Evolutionary conservation across 23 tunicate species (phyloP), one percentile per base, ranked within the genome.

Genomic region (Trididemnum miniatum): DNA sequence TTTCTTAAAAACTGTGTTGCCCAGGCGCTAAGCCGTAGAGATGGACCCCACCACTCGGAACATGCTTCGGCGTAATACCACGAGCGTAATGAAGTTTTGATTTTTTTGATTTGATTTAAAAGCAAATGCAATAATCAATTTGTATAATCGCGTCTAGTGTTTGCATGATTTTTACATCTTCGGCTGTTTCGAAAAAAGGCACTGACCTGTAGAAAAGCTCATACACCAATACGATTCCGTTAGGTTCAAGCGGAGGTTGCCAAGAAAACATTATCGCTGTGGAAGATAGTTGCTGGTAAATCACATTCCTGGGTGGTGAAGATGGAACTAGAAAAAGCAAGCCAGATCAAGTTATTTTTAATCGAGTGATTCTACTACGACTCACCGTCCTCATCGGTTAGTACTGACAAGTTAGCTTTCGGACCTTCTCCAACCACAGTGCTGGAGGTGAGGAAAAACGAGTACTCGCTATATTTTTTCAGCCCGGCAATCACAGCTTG

Each of bases 321-420:
- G 85, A 52, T 18, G 91, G 91, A 20, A 25, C 91, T 87, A 29
- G 0, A 72, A 33, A 59, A 51, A 79, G n/a, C n/a, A n/a, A n/a
- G n/a, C n/a, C n/a, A n/a, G n/a, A n/a, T n/a, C n/a, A n/a, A n/a
- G n/a, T n/a, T n/a, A 49, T 9, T 18, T 9, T 12, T 49, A 9
- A 49, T 49, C 57, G 18, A 49, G 57, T 49, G 18, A 26, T 20
- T 12, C 4, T 25, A n/a, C 4, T 62, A 4, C 27, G 5, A 62
- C 67, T 26, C 62, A 87, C 92, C 85, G 35, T 87, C 86, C 81
- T 87, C 92, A 63, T 81, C 86, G 1, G 92, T 87, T 77, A 1
- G 39, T 35, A 87, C 86, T 3, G 20, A 20, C 18, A 87, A 37
- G 18, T 20, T 20, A 2, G 72, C 72, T 40, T 20, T 51, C 30